phyloP scores from a whole-genome alignment of 2,888 invertebrate genomes.

The Theretra japonica region DNA sequence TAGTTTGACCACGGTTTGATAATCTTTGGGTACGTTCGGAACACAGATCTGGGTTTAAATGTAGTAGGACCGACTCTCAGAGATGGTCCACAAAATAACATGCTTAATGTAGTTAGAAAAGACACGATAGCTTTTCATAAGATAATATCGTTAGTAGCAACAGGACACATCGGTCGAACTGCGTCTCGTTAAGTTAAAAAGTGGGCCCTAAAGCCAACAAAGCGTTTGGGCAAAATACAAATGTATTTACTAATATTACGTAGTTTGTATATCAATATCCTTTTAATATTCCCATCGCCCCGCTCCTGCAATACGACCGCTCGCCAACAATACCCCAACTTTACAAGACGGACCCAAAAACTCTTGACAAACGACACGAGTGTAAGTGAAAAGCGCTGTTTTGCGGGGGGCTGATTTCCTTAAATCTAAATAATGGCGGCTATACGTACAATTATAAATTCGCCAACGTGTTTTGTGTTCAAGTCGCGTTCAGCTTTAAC shows the following conservation, averaged over 20 bases:
- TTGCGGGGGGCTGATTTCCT: conserved; percentile 74
- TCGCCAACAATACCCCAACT: conserved; percentile 43
- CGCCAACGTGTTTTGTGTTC: conserved; percentile 66
- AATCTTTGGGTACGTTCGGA: no score
- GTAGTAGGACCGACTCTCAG: no score
- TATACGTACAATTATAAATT: conserved; percentile 75
- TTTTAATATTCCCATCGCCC: conserved; percentile 26
- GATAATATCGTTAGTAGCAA: no score
- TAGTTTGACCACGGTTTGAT: no score
- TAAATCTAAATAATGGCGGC: conserved; percentile 81
- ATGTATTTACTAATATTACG: not conserved
- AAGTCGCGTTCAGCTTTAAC: conserved; percentile 54
- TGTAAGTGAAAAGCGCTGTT: conserved; percentile 81
- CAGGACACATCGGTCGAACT: no score
- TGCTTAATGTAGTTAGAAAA: no score
- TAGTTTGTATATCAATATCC: conserved; percentile 7
- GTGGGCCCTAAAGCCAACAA: no score
- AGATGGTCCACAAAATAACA: no score
- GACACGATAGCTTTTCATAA: no score
- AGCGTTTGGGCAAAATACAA: no score
- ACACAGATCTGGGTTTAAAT: no score
- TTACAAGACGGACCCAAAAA: conserved; percentile 62
- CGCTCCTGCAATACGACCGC: conserved; percentile 18
- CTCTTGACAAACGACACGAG: conserved; percentile 72
- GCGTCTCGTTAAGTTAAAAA: no score